Conservation (phyloP, 1,140 invertebrate species). For the Meloidogyne hapla region DNA sequence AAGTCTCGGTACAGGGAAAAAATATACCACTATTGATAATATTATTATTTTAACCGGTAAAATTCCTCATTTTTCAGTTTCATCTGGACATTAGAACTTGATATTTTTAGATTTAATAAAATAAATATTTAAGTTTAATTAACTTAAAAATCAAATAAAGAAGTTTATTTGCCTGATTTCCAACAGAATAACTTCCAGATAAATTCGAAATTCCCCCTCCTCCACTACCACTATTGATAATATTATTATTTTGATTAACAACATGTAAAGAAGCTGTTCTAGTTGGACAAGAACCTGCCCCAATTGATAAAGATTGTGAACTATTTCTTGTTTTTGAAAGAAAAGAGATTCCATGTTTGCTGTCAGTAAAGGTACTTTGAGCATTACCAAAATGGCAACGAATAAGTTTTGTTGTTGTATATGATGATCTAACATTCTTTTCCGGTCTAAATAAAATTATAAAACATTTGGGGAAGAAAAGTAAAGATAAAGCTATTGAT, state of each 20-base stretch:
- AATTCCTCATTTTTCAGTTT: no score
- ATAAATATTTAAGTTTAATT: no score
- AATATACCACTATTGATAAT: no score
- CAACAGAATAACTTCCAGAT: slow-evolving; percentile 1
- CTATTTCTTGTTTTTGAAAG: slow-evolving; percentile 52
- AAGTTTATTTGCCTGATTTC: not conserved
- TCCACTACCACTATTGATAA: not conserved
- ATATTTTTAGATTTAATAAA: no score
- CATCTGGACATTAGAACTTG: no score
- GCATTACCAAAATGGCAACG: slow-evolving; percentile 75
- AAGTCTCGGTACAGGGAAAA: no score
- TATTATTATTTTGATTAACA: slow-evolving; percentile 36
- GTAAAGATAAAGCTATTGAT: slow-evolving; percentile 74
- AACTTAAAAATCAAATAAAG: no score
- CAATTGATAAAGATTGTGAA: slow-evolving; percentile 68
- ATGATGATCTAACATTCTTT: slow-evolving; percentile 76
- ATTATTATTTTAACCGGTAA: no score
- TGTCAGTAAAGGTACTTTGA: slow-evolving; percentile 53
- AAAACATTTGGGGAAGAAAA: slow-evolving; percentile 79
- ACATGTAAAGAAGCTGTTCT: slow-evolving; percentile 54
- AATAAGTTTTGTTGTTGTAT: slow-evolving; percentile 77
- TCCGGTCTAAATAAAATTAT: slow-evolving; percentile 77
- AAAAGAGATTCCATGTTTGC: slow-evolving; percentile 56
- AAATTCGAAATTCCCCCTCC: not conserved
- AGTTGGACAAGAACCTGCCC: slow-evolving; percentile 67